Base-by-base conservation (phyloP, 2,797 vertebrate genomes). In the Calcarius lapponicus region DNA sequence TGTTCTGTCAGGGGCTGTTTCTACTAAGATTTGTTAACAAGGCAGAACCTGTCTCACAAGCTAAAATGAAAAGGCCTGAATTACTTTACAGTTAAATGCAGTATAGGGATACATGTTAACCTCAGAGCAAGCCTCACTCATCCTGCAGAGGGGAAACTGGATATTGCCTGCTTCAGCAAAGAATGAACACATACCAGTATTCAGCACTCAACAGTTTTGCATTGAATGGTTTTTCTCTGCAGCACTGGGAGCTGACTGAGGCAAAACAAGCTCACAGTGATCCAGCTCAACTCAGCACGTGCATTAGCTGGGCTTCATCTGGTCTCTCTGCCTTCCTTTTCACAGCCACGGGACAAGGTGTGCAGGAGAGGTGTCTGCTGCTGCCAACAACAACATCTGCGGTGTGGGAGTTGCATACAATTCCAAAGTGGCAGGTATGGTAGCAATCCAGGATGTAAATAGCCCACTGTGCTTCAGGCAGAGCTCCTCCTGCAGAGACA, bases 311-410 rank as follows among this genome's bases (percentile, higher is more conserved):
- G 20, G 31, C 6, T 25, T 93, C 60, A 85, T 5, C 0, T 40
- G 42, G 2, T 85, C 20, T 91, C 69, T 96, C 65, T 94, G 57
- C 85, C 16, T 93, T 94, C 86, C 94, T 71, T 70, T 88, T 95
- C 82, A 48, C 97, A 99, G 99, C 98, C 99, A 99, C 2, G 99
- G 99, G 80, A 99, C 99, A 8, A 98, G 99, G 62, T 99, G 99
- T 97, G 99, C 99, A 2, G 99, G 99, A 80, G 99, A 99, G 97
- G 99, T 99, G 66, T 99, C 99, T 74, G 99, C 99, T 2, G 98
- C 99, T 50, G 99, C 99, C 95, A 99, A 99, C 97, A 99, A 99
- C 98, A 99, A 99, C 96, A 99, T 99, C 97, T 99, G 99, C 32
- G 99, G 99, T 1, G 99, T 99, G 72, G 99, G 99, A 82, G 99